Base-by-base conservation (phyloP, 2,113 vertebrate genomes). In the human region DNA sequence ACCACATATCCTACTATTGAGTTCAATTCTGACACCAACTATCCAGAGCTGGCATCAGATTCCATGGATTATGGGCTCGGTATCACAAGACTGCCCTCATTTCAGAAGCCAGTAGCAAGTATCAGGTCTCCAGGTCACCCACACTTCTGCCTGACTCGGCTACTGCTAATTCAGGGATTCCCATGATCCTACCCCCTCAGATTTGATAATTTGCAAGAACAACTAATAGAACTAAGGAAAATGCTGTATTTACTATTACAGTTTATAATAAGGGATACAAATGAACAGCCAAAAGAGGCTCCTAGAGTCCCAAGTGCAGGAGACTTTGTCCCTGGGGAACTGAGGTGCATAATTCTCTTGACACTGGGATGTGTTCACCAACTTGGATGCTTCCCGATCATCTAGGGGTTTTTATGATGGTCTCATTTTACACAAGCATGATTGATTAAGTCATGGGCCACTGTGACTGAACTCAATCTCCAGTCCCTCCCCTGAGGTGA, bases 251-350 rank as follows among this genome's bases (percentile, higher is more conserved):
- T 45, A 45, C 14, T 5, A 32, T 52, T 50, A 66, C 2, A 52
- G 9, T 27, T 57, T 38, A 38, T 80, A 14, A 43, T 12, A 23
- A 45, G 90, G 18, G 35, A 20, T 27, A n/a, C 14, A 68, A 57
- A 59, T 64, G 75, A 89, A 35, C 0, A 83, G 27, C 43, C 64
- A 30, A 45, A 85, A 48, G 72, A 16, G 10, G 11, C 22, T 40
- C 2, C 8, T 0, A 32, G 8, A 5, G 10, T 70, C 66, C 17
- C 1, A 2, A 22, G 3, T 11, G 0, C 27, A 64, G n/a, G 45
- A 45, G 45, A 35, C 30, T 61, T 38, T 23, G 25, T 61, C 40
- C 35, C 22, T 14, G 1, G 43, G 43, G 59, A 45, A 27, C 0
- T 83, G 75, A 27, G 18, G 27, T 27, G 6, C 2, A 18, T 12